Percentiles rank a stretch among this genome's conserved stretches.
phyloP scores from a whole-genome alignment of 2,113 vertebrate species.

The Xenotilapia leptura region DNA sequence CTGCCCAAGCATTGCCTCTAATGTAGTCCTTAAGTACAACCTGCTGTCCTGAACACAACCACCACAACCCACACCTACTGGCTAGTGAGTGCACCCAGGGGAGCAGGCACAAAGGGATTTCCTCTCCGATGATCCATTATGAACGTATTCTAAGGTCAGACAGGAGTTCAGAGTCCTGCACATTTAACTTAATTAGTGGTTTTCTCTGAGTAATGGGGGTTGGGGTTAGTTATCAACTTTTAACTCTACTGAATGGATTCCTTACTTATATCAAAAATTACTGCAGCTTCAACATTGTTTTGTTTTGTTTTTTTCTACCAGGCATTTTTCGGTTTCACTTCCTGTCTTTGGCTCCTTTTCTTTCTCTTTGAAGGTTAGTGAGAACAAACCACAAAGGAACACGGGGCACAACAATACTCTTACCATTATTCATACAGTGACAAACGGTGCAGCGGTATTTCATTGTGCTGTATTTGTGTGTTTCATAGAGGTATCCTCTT shows the following conservation, averaged over 20 bases:
- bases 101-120: background rate
- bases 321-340: background rate
- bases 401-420: background rate
- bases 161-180: background rate
- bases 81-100: background rate
- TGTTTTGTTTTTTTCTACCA: background rate
- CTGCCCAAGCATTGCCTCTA: background rate
- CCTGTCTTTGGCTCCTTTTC: background rate
- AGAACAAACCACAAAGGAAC: constrained; percentile 30
- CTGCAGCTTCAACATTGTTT: background rate
- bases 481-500: constrained; percentile 16
- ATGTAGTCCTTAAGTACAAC: background rate
- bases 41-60: background rate
- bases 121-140: constrained; percentile 7
- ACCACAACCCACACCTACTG: background rate
- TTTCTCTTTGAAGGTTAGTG: constrained; percentile 10
- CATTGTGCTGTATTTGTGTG: background rate
- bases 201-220: background rate
- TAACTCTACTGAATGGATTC: background rate
- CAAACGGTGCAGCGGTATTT: constrained; percentile 11
- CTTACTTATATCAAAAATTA: background rate
- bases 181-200: background rate
- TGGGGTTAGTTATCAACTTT: background rate
- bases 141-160: background rate
- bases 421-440: constrained; percentile 23